Evolutionary conservation across 2,888 invertebrate species (phyloP).

Genomic region (Adelphocoris suturalis): DNA sequence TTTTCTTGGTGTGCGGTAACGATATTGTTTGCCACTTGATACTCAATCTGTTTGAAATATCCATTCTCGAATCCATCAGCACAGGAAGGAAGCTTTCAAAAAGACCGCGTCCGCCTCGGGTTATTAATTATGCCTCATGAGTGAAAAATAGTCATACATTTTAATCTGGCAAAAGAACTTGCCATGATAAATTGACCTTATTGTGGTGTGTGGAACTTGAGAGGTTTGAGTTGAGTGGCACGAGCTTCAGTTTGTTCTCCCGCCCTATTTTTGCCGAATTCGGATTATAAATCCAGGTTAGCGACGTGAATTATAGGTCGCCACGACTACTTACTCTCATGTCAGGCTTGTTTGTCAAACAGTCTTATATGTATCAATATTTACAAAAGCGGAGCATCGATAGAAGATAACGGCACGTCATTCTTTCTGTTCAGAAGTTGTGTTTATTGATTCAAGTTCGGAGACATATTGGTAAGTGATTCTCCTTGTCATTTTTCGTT

Average conservation of each 20-base stretch:
- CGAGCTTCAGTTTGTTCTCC: neutral
- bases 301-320: neutral
- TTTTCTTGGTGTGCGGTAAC: neutral
- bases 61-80: neutral
- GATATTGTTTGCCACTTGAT: neutral
- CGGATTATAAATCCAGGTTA: neutral
- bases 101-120: neutral
- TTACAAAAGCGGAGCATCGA: no score
- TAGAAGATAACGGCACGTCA: no score
- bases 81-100: neutral
- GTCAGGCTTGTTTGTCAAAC: no score
- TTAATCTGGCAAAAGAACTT: slow-evolving; percentile 9
- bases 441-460: no score
- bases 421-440: no score
- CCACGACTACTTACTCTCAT: no score
- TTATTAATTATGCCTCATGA: slow-evolving; percentile 18
- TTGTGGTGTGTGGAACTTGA: slow-evolving; percentile 3
- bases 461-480: no score
- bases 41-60: slow-evolving; percentile 14
- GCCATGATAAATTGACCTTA: slow-evolving; percentile 25
- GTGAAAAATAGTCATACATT: slow-evolving; percentile 36
- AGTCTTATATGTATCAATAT: neutral
- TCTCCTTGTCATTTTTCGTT: no score
- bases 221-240: slow-evolving; percentile 16
- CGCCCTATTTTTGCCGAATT: neutral